Conservation (phyloP, 92 coral and sea anemone species). For the Parazoanthus atlanticus region DNA sequence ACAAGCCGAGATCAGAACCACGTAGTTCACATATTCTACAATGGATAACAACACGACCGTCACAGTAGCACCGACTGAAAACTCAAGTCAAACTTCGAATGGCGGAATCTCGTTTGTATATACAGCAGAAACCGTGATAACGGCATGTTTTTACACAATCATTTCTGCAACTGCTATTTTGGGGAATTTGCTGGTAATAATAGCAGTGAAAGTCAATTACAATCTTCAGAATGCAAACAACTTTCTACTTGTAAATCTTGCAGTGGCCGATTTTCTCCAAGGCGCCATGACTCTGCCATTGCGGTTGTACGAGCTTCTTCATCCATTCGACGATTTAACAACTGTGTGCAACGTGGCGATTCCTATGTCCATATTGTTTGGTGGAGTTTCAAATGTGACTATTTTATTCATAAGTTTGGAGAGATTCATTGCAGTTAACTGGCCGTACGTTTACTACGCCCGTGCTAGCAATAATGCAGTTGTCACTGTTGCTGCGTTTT, state of each 20-base stretch:
- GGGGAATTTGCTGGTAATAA: slow-evolving; percentile 68
- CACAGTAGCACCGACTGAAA: neutral
- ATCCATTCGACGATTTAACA: slow-evolving; percentile 6
- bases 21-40: neutral
- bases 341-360: slow-evolving; percentile 57
- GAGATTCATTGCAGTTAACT: slow-evolving; percentile 62
- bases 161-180: slow-evolving; percentile 46
- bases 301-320: slow-evolving; percentile 59
- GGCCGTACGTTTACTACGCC: slow-evolving; percentile 50
- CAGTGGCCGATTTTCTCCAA: slow-evolving; percentile 72
- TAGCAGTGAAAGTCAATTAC: slow-evolving; percentile 43
- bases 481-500: slow-evolving; percentile 7
- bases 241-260: slow-evolving; percentile 65
- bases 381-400: slow-evolving; percentile 64
- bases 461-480: slow-evolving; percentile 8
- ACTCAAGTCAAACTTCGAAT: neutral
- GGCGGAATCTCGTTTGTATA: neutral
- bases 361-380: slow-evolving; percentile 64
- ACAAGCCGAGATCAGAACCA: no score
- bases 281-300: slow-evolving; percentile 68
- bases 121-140: slow-evolving; percentile 2
- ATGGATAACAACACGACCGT: neutral
- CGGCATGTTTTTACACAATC: neutral
- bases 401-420: slow-evolving; percentile 66
- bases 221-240: slow-evolving; percentile 59